Percentiles rank a stretch among this genome's conserved stretches.
Evolutionary conservation across 1,140 invertebrate genomes (phyloP).

Genomic region (Argopecten irradians): DNA sequence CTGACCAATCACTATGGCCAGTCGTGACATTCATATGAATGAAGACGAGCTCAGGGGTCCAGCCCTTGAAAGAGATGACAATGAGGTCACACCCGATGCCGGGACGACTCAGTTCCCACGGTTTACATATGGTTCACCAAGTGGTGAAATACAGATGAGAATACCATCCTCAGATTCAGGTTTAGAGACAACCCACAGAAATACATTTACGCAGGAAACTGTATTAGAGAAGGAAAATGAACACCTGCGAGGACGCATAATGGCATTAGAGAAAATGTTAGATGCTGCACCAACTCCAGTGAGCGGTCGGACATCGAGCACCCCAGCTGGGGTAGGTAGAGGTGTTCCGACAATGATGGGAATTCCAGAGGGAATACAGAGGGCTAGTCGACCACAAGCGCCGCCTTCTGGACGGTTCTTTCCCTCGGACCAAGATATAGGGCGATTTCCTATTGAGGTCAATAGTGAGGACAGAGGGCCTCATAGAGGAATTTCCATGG

Average conservation of each 20-base stretch:
- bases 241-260: background rate
- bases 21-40: background rate
- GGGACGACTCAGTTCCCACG: constrained; percentile 3
- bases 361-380: background rate
- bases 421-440: background rate
- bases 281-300: background rate
- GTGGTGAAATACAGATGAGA: background rate
- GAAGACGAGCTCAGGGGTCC: background rate
- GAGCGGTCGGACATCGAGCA: background rate
- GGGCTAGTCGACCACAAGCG: background rate
- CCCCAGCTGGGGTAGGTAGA: background rate
- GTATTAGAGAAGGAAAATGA: background rate
- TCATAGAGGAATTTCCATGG: background rate
- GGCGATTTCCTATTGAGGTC: background rate
- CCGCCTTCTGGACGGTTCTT: background rate
- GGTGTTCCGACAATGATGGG: background rate
- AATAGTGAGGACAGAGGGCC: background rate
- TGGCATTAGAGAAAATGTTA: background rate
- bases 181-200: background rate
- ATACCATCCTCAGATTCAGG: background rate
- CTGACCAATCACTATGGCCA: background rate
- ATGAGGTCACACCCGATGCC: background rate
- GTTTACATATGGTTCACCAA: background rate
- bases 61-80: background rate
- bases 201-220: background rate